Percentiles rank a stretch among this genome's conserved stretches.
These are phyloP conservation scores for Micropoecilia bifurca DNA, from an alignment of 2,797 vertebrate species.

Conservation along the genomic window DNA sequence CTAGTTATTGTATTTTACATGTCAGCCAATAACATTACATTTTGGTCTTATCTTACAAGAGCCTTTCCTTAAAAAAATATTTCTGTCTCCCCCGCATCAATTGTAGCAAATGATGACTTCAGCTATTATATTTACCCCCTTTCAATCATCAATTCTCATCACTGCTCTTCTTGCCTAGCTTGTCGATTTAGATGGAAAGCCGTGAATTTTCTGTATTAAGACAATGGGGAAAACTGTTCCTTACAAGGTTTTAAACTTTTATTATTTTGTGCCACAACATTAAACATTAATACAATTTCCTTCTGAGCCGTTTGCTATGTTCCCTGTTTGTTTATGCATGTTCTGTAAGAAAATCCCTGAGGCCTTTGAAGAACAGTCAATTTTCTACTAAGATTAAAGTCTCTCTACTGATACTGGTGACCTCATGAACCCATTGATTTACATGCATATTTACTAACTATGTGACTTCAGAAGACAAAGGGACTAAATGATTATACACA, in stretches of 20 bases:
- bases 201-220: not conserved
- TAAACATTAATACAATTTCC: not conserved
- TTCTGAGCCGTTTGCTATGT: not conserved
- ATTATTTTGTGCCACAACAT: not conserved
- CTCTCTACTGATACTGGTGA: too few relatives aligned
- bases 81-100: not conserved
- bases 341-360: not conserved
- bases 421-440: too few relatives aligned
- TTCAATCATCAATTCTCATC: not conserved
- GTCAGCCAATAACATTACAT: not conserved
- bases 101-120: not conserved
- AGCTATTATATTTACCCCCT: not conserved
- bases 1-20: not conserved
- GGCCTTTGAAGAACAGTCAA: not conserved
- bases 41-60: not conserved
- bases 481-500: not conserved
- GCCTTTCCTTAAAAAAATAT: not conserved
- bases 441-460: too few relatives aligned
- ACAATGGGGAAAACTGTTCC: not conserved
- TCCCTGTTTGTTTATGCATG: not conserved
- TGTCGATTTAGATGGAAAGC: not conserved
- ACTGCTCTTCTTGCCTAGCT: not conserved
- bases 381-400: not conserved
- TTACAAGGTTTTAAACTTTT: not conserved
- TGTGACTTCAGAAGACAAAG: not conserved